phyloP scores from a whole-genome alignment of 2,113 vertebrate genomes.

The Colius striatus region DNA sequence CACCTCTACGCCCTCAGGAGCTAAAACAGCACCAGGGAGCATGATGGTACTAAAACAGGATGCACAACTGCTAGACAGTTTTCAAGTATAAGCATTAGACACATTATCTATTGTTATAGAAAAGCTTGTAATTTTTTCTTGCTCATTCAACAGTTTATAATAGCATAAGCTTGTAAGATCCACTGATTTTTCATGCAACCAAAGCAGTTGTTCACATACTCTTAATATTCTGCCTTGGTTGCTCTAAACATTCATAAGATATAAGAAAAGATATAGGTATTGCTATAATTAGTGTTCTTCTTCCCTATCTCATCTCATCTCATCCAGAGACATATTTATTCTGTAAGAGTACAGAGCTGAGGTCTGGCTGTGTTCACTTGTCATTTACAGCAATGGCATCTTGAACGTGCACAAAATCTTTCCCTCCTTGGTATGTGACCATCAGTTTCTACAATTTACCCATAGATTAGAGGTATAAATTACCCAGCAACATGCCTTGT shows the following conservation, averaged over 20 bases:
- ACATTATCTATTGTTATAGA: neutral
- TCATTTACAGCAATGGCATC: neutral
- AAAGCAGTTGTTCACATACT: neutral
- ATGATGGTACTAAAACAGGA: neutral
- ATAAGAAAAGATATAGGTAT: neutral
- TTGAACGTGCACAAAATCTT: neutral
- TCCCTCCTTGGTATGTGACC: neutral
- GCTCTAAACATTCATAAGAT: neutral
- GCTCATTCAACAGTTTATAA: neutral
- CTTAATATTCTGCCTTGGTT: neutral
- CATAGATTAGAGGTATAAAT: neutral
- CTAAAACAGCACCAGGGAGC: neutral
- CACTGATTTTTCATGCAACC: neutral
- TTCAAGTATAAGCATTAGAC: neutral
- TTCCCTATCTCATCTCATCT: neutral
- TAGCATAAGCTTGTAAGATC: neutral
- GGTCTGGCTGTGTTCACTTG: neutral
- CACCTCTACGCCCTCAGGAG: fast-evolving
- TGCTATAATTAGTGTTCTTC: neutral
- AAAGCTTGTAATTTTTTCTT: neutral
- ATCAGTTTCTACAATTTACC: neutral
- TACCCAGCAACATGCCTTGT: neutral
- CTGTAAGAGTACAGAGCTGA: neutral
- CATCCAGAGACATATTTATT: neutral
- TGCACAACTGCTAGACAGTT: neutral